These are phyloP conservation scores for Procambarus clarkii DNA, from an alignment of 1,140 invertebrate genomes.

Conservation along the genomic window DNA sequence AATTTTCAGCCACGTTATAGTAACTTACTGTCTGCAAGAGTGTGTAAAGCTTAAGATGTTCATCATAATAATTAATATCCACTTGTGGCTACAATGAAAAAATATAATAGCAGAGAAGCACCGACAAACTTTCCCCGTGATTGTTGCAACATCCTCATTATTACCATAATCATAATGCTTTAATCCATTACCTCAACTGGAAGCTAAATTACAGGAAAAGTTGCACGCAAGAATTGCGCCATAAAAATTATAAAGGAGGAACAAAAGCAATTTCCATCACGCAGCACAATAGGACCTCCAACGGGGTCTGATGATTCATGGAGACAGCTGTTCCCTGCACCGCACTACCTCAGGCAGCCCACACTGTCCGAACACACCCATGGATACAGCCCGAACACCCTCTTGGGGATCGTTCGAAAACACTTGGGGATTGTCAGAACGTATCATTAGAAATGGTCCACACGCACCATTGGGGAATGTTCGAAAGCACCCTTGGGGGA, in stretches of 20 bases:
- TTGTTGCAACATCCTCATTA: constrained; percentile 1
- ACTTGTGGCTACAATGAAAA: too few species aligned
- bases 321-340: constrained; percentile 21
- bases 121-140: neutral
- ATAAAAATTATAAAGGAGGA: constrained; percentile 51
- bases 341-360: neutral
- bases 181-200: constrained; percentile 41
- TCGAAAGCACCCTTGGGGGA: neutral
- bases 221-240: constrained; percentile 28
- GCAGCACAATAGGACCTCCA: constrained; percentile 47
- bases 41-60: too few species aligned
- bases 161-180: constrained; percentile 25
- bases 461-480: neutral
- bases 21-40: too few species aligned
- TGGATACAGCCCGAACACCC: too few species aligned
- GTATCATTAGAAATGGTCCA: too few species aligned
- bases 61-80: too few species aligned
- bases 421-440: too few species aligned
- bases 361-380: too few species aligned
- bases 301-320: constrained; percentile 33
- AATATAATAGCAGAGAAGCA: too few species aligned
- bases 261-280: constrained; percentile 59
- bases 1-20: too few species aligned
- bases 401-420: too few species aligned
- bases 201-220: constrained; percentile 50